Evolutionary conservation across 2,113 vertebrate species (phyloP).

Genomic region (Regulus satrapa): DNA sequence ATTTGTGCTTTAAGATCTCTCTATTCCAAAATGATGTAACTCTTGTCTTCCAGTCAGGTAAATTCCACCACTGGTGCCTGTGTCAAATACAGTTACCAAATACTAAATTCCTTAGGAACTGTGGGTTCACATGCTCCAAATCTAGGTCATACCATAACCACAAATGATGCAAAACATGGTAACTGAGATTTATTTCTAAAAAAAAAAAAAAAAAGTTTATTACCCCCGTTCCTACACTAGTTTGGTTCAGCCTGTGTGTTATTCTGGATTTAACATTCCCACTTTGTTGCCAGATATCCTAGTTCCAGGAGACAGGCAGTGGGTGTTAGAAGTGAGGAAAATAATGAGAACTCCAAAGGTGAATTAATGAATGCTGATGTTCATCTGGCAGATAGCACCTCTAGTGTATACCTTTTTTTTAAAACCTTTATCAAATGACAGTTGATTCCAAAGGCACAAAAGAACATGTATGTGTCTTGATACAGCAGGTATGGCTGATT

Average conservation of each 20-base stretch:
- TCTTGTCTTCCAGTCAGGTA: neutral
- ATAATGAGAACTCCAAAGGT: neutral
- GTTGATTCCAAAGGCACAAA: neutral
- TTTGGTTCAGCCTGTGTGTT: neutral
- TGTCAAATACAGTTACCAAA: neutral
- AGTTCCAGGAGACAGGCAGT: neutral
- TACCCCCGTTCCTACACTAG: neutral
- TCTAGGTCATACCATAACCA: neutral
- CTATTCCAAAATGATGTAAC: neutral
- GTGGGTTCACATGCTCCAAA: neutral
- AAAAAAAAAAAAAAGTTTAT: neutral
- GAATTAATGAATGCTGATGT: neutral
- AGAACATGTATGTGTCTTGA: neutral
- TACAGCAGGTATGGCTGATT: neutral
- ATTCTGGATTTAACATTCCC: neutral
- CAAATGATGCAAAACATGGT: neutral
- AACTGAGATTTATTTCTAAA: neutral
- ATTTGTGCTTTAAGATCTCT: neutral
- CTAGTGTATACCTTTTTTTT: neutral
- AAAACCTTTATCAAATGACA: neutral
- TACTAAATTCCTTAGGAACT: neutral
- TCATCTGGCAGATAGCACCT: neutral
- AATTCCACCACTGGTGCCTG: rapidly evolving
- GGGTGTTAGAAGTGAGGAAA: neutral
- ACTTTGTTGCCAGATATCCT: neutral